Percentiles rank a stretch among this genome's conserved stretches.
phyloP scores from a whole-genome alignment of 1,140 invertebrate genomes.

The Drosophila tristis region DNA sequence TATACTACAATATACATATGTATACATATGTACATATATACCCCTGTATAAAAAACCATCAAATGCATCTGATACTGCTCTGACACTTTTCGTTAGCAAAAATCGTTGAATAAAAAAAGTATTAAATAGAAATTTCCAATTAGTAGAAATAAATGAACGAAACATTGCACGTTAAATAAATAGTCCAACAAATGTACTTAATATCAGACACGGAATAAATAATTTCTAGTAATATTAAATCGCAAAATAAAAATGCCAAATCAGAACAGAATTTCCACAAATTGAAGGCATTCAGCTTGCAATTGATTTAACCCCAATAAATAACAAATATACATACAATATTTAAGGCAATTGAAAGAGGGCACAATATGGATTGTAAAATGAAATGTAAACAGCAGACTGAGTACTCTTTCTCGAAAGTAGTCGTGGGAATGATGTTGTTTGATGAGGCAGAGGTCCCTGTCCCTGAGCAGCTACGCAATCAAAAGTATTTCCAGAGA shows the following conservation, averaged over 20 bases:
- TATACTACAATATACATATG: no score
- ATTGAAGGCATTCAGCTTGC: constrained; percentile 6
- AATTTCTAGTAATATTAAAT: no score
- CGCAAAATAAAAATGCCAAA: not conserved
- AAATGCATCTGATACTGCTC: no score
- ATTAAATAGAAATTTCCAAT: no score
- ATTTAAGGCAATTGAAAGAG: constrained; percentile 15
- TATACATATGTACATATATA: no score
- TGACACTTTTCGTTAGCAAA: no score
- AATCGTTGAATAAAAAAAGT: no score
- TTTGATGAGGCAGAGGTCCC: not conserved
- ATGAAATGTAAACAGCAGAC: constrained; percentile 24
- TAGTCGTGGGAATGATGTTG: constrained; percentile 9
- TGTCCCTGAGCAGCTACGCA: not conserved
- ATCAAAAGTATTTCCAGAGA: constrained; percentile 29
- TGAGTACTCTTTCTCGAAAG: not conserved
- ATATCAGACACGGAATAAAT: no score
- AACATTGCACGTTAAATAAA: no score
- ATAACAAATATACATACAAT: not conserved
- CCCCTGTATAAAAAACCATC: no score
- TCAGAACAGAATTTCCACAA: constrained; percentile 10
- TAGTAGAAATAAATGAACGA: no score
- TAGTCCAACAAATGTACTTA: no score
- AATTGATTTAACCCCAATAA: constrained; percentile 19
- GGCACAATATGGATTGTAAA: constrained; percentile 27